Evolutionary conservation across 1,140 invertebrate species (phyloP).

Genomic region (Caerostris darwini): DNA sequence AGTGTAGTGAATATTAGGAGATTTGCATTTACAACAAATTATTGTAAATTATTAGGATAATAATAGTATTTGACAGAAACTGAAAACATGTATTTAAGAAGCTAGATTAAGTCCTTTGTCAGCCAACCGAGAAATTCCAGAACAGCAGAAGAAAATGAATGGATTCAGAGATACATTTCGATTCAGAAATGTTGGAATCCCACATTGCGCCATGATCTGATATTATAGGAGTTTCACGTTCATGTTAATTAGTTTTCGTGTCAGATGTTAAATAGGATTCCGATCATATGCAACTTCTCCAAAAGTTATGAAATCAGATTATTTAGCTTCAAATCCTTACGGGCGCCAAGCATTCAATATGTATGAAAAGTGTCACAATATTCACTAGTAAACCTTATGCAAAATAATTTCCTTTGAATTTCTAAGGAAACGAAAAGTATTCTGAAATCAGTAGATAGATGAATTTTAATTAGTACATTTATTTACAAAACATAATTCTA

Average conservation of each 20-base stretch:
- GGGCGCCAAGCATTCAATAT: not conserved
- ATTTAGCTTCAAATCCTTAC: not conserved
- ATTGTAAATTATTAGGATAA: too few relatives aligned
- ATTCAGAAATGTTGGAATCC: not conserved
- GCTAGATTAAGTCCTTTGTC: not conserved
- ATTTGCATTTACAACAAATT: too few relatives aligned
- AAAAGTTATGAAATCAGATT: slow-evolving; percentile 12
- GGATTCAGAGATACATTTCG: not conserved
- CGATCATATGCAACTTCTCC: not conserved
- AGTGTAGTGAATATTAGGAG: too few relatives aligned
- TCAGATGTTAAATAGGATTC: not conserved
- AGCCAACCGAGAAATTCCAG: not conserved
- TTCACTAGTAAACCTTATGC: not conserved
- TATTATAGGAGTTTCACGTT: not conserved
- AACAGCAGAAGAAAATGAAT: not conserved
- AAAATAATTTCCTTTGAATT: not conserved
- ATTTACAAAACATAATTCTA: too few relatives aligned
- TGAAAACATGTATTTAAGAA: not conserved
- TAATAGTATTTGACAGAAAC: not conserved
- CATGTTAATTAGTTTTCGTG: not conserved
- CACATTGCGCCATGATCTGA: not conserved
- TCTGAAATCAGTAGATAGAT: too few relatives aligned
- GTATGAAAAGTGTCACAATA: not conserved
- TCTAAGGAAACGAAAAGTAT: too few relatives aligned
- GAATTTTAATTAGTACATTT: too few relatives aligned